Base-by-base conservation (phyloP, 2,797 vertebrate species). In the Sciurus vulgaris region DNA sequence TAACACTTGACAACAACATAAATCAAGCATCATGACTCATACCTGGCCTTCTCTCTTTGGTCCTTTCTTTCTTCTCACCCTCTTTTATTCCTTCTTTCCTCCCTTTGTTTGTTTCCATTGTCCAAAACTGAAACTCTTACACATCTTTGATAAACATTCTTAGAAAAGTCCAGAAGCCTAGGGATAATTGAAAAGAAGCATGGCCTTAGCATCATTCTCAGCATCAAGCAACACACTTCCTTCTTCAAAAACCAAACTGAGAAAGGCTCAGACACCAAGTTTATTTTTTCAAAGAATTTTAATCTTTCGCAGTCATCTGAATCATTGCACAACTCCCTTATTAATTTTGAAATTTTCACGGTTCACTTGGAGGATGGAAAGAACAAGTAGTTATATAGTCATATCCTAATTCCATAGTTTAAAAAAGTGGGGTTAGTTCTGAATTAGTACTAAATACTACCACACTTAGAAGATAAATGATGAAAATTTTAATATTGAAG, bases 331-430 rank as follows among this genome's bases (percentile, higher is more conserved):
- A 87, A 79, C 26, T 67, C 4, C 18, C 6, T 92, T 82, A n/a
- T 67, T 92, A 89, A 84, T 95, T 96, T 54, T 89, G 63, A 91
- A 63, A 76, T 95, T 93, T 97, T 30, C 54, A 14, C 74, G 54
- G 51, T 74, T 87, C 67, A 38, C 59, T 92, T 54, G 38, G 10
- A 35, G 30, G 26, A 1, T 41, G 33, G 65, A 89, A 87, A 90
- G 61, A 84, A 61, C 33, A 92, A 65, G 15, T 54, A 51, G 59
- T 65, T 84, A 38, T 49, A 65, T 13, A 77, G 11, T 69, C 20
- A 67, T 33, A 35, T 49, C 9, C 22, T 76, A 92, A 90, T 87
- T 61, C 51, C 38, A 87, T 61, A 85, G 33, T 91, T 67, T 82
- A 49, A 92, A 86, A 82, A 11, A 49, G 67, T 26, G 8, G 20